Evolutionary conservation across 2,797 vertebrate species (phyloP).

Genomic region (Discoglossus pictus): DNA sequence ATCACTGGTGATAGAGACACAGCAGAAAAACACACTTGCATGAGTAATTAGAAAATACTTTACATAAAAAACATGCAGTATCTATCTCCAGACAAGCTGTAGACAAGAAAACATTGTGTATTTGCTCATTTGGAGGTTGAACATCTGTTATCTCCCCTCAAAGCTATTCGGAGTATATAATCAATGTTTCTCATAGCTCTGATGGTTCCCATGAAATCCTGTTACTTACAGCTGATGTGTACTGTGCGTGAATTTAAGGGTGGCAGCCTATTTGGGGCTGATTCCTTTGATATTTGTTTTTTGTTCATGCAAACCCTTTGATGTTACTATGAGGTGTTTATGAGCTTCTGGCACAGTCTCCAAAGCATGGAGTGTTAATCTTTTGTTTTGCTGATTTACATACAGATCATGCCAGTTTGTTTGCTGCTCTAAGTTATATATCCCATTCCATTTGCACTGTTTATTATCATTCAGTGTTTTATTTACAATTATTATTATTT

Average conservation of each 20-base stretch:
- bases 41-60: conserved; percentile 4
- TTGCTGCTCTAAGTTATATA: conserved; percentile 30
- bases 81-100: not conserved
- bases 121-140: conserved; percentile 17
- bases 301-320: conserved; percentile 46
- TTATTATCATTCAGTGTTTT: conserved; percentile 12
- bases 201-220: conserved; percentile 45
- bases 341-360: conserved; percentile 47
- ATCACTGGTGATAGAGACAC: no score
- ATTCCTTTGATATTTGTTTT: conserved; percentile 47
- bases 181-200: conserved; percentile 35
- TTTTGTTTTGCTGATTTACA: conserved; percentile 50
- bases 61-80: conserved; percentile 4
- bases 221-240: conserved; percentile 45
- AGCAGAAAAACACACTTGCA: no score
- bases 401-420: conserved; percentile 20
- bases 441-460: conserved; percentile 22
- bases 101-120: conserved; percentile 16
- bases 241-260: conserved; percentile 42
- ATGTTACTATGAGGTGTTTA: conserved; percentile 49
- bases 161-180: conserved; percentile 44
- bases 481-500: conserved; percentile 20
- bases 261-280: conserved; percentile 37
- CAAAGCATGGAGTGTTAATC: conserved; percentile 40
- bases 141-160: conserved; percentile 45